Evolutionary conservation across 2,888 invertebrate species (phyloP).

Genomic region (Therioaphis trifolii): DNA sequence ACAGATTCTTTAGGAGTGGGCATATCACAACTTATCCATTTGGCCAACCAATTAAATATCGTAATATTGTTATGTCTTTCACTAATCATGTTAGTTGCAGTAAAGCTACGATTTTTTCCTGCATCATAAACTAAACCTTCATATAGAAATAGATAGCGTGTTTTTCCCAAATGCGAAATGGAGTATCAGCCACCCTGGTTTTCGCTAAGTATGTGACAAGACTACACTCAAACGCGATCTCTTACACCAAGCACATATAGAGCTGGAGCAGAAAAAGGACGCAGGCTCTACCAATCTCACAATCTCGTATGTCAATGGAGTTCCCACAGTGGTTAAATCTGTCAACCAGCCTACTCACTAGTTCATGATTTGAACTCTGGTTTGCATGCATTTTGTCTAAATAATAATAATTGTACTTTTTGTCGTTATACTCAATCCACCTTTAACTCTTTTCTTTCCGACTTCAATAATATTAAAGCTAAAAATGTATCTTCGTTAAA

Average conservation of each 20-base stretch:
- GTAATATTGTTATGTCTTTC: background rate
- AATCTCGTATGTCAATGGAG: too few species aligned
- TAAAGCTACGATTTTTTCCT: background rate
- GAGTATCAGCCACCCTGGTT: too few species aligned
- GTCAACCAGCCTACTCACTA: too few species aligned
- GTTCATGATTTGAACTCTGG: too few species aligned
- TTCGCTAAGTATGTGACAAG: too few species aligned
- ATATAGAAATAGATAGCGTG: background rate
- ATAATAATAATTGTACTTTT: background rate
- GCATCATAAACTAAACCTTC: background rate
- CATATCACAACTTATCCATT: background rate
- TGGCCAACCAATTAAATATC: constrained; percentile 8
- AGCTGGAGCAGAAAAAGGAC: too few species aligned
- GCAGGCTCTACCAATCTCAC: too few species aligned
- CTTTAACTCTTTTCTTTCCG: background rate
- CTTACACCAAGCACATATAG: too few species aligned
- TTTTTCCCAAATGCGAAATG: background rate
- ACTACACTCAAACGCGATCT: too few species aligned
- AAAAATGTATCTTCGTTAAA: background rate
- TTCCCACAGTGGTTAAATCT: too few species aligned
- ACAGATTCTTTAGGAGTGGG: background rate
- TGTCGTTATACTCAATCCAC: background rate
- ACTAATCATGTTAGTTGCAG: background rate
- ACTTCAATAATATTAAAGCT: background rate
- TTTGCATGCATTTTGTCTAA: too few species aligned